These are phyloP conservation scores for Caenorhabditis tropicalis DNA, from an alignment of 1,140 invertebrate species.

Conservation along the genomic window DNA sequence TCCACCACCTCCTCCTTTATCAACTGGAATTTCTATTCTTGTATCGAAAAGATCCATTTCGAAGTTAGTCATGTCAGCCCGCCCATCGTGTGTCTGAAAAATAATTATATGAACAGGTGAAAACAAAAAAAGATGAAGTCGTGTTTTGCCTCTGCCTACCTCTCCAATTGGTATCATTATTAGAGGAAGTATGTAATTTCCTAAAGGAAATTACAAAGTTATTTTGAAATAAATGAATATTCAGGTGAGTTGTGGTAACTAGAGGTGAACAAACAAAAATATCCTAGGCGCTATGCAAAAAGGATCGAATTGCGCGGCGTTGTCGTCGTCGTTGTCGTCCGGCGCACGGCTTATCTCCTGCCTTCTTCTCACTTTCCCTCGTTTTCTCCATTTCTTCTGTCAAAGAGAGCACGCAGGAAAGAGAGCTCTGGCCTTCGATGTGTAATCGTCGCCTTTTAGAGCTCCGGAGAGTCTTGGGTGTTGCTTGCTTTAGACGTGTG, in stretches of 20 bases:
- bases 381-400: neutral
- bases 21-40: constrained; percentile 48
- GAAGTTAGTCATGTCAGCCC: constrained; percentile 70
- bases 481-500: too few relatives aligned
- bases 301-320: constrained; percentile 10
- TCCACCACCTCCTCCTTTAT: neutral
- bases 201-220: neutral
- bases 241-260: neutral
- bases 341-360: constrained; percentile 11
- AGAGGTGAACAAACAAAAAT: neutral
- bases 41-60: constrained; percentile 69
- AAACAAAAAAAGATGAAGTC: too few relatives aligned
- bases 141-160: too few relatives aligned
- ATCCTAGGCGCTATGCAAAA: neutral
- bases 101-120: neutral
- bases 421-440: neutral
- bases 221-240: neutral
- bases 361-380: neutral
- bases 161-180: constrained; percentile 55
- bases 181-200: neutral
- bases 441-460: constrained; percentile 9
- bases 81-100: constrained; percentile 67
- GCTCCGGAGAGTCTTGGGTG: neutral
- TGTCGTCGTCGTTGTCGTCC: neutral
- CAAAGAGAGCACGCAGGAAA: neutral